Percentiles rank a stretch among this genome's conserved stretches.
Evolutionary conservation across 2,113 vertebrate genomes (phyloP).

Genomic region (Machaerirhynchus nigripectus): DNA sequence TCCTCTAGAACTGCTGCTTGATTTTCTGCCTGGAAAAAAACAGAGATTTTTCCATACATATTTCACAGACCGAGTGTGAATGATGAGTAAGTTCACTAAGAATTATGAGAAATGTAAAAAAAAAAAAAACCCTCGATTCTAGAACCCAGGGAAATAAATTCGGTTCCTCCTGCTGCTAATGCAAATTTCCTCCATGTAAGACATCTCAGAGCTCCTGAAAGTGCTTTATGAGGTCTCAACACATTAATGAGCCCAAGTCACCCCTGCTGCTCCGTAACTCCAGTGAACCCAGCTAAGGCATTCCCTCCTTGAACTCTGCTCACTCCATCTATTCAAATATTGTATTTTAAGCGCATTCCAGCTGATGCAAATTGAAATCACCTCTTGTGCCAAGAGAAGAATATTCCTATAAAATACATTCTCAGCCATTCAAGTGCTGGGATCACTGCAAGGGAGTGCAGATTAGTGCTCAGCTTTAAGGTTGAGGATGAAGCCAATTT

Average conservation of each 20-base stretch:
- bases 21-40: background rate
- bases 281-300: background rate
- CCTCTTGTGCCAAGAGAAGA: background rate
- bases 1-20: background rate
- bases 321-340: background rate
- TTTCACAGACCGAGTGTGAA: constrained; percentile 46
- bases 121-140: background rate
- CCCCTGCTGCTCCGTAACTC: background rate
- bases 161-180: constrained; percentile 16
- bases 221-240: background rate
- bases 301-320: background rate
- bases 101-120: constrained; percentile 6
- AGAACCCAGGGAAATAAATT: constrained; percentile 7
- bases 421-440: background rate
- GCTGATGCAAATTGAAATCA: background rate
- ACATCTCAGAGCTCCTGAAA: background rate
- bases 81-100: constrained; percentile 40
- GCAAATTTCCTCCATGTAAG: background rate
- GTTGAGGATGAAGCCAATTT: background rate
- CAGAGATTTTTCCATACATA: background rate
- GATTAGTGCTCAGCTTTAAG: background rate
- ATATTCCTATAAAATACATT: background rate
- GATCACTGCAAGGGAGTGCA: background rate
- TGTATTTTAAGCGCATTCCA: constrained; percentile 21
- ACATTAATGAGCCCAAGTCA: background rate